Percentiles rank a stretch among this genome's conserved stretches.
Conservation (phyloP, 2,888 invertebrate species). For the Machimus atricapillus region DNA sequence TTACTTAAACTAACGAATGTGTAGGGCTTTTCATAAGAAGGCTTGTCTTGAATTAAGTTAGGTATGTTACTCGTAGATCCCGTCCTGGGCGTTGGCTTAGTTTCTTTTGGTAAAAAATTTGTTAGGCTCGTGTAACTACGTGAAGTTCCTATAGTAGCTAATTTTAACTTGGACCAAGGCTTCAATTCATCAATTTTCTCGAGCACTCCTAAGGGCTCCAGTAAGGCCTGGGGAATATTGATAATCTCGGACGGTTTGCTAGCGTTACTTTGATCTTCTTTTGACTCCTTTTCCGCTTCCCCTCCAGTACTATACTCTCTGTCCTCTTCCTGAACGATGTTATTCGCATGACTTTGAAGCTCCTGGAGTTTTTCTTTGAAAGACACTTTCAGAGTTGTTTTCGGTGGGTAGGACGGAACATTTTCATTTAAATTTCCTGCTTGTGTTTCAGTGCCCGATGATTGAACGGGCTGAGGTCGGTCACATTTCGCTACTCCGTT, state of each 20-base stretch:
- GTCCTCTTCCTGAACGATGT: slow-evolving; percentile 42
- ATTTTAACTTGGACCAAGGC: slow-evolving; percentile 80
- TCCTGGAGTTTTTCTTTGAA: slow-evolving; percentile 70
- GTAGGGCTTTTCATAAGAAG: not conserved
- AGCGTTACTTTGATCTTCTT: slow-evolving; percentile 49
- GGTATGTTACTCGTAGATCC: not conserved
- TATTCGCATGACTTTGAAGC: slow-evolving; percentile 61
- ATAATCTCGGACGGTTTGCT: slow-evolving; percentile 52
- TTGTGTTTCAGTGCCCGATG: not conserved
- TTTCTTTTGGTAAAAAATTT: not conserved
- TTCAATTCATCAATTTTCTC: slow-evolving; percentile 60
- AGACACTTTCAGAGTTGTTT: slow-evolving; percentile 67
- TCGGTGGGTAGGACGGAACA: slow-evolving; percentile 52
- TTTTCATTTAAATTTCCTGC: slow-evolving; percentile 33
- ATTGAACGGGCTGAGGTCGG: not conserved
- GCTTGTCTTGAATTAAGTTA: not conserved
- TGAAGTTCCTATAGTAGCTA: slow-evolving; percentile 66
- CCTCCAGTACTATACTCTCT: not conserved
- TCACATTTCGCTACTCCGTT: not conserved
- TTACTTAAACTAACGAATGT: not conserved
- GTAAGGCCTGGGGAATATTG: not conserved
- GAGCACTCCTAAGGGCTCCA: slow-evolving; percentile 29
- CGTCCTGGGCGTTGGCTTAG: not conserved
- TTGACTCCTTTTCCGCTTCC: not conserved
- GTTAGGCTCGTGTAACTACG: slow-evolving; percentile 58